Percentiles rank a stretch among this genome's conserved stretches.
Evolutionary conservation across 2,797 vertebrate species (phyloP).

Genomic region (Oreochromis grahami): DNA sequence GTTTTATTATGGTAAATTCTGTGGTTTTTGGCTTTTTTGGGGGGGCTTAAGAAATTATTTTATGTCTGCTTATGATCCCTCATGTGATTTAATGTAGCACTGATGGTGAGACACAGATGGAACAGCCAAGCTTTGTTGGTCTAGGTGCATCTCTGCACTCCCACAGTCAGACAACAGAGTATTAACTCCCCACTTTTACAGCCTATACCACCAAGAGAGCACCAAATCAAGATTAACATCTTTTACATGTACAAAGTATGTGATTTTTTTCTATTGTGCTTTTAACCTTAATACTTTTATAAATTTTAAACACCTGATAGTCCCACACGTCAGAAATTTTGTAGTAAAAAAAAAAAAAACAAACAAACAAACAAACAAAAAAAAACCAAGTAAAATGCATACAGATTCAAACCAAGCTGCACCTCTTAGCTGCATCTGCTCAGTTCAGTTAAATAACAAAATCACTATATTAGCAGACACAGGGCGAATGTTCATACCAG

Average conservation of each 20-base stretch:
- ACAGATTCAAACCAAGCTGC: background rate
- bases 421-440: too few relatives aligned
- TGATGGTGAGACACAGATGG: background rate
- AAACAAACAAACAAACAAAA: too few relatives aligned
- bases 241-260: background rate
- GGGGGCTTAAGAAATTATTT: background rate
- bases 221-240: background rate
- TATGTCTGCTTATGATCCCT: background rate
- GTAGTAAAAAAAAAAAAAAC: too few relatives aligned
- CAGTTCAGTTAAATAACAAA: too few relatives aligned
- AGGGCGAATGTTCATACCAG: too few relatives aligned
- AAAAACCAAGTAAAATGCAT: too few relatives aligned
- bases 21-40: background rate
- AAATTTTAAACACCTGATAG: background rate
- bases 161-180: background rate
- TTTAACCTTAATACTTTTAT: background rate
- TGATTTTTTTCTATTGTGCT: background rate
- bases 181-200: background rate
- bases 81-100: background rate
- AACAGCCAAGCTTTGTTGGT: background rate
- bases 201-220: background rate
- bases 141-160: background rate
- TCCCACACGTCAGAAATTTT: too few relatives aligned
- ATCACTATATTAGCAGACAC: too few relatives aligned
- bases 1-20: background rate